These are phyloP conservation scores for Bombus pascuorum DNA, from an alignment of 1,140 invertebrate species.

Conservation along the genomic window DNA sequence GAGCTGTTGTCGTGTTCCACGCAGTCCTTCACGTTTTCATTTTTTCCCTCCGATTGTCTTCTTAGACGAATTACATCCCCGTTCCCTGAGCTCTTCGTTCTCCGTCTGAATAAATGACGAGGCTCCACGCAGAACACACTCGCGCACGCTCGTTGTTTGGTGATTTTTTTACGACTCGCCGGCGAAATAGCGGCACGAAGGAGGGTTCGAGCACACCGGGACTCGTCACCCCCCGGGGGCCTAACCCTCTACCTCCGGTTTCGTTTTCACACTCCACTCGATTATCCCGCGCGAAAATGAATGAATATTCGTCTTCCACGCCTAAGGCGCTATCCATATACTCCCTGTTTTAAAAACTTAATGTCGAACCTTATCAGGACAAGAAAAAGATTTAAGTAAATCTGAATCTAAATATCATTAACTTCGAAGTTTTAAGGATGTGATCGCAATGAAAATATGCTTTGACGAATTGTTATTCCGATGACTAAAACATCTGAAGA, in stretches of 20 bases:
- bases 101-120: slow-evolving; percentile 41
- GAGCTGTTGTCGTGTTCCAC: neutral
- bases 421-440: too few relatives aligned
- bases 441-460: too few relatives aligned
- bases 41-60: slow-evolving; percentile 20
- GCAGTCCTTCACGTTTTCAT: neutral
- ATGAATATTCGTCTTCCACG: slow-evolving; percentile 15
- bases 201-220: slow-evolving; percentile 20
- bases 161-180: slow-evolving; percentile 45
- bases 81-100: neutral
- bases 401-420: too few relatives aligned
- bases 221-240: slow-evolving; percentile 17
- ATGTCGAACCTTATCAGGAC: neutral
- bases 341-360: neutral
- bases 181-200: slow-evolving; percentile 37
- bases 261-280: slow-evolving; percentile 46
- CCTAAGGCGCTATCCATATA: neutral
- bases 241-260: slow-evolving; percentile 11
- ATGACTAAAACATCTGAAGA: too few relatives aligned
- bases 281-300: slow-evolving; percentile 57
- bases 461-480: too few relatives aligned
- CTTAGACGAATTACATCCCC: slow-evolving; percentile 41
- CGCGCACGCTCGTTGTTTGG: slow-evolving; percentile 4
- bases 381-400: too few relatives aligned
- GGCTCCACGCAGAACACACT: neutral